These are phyloP conservation scores for Odontamblyopus lacepedii DNA, from an alignment of 2,797 vertebrate genomes.

Conservation along the genomic window DNA sequence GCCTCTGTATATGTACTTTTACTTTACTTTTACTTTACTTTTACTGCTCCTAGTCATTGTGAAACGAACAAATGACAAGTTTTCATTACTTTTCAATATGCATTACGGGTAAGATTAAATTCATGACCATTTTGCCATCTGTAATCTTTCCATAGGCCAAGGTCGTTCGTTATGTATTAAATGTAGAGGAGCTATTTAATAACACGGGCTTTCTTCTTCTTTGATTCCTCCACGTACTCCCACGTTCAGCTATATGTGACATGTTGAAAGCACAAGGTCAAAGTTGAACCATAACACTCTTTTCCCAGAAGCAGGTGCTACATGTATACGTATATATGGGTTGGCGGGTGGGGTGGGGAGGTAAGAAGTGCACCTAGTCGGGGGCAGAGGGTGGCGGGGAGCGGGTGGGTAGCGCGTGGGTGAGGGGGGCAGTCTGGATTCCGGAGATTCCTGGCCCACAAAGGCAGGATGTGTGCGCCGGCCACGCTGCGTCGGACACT, in stretches of 20 bases:
- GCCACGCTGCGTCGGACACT: conserved; percentile 55
- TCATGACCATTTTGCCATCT: not conserved
- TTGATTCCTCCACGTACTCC: not conserved
- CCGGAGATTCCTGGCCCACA: conserved; percentile 78
- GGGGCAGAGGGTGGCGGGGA: conserved; percentile 34
- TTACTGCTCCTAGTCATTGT: too few relatives aligned
- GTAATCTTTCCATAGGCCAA: not conserved
- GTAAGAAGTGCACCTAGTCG: conserved; percentile 55
- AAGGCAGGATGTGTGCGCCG: conserved; percentile 81
- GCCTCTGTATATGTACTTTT: too few relatives aligned
- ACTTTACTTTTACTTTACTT: too few relatives aligned
- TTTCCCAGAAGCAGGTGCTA: conserved; percentile 43
- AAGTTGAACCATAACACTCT: conserved; percentile 2
- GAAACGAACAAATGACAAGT: not conserved
- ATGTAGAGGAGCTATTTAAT: not conserved
- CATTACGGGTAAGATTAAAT: not conserved
- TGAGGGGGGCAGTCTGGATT: conserved; percentile 63
- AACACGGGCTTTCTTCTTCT: not conserved
- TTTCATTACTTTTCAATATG: not conserved
- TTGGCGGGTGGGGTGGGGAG: conserved; percentile 13
- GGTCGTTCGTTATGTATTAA: not conserved
- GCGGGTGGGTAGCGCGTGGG: conserved; percentile 15
- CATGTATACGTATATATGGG: conserved; percentile 16
- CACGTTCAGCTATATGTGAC: not conserved
- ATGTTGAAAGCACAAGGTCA: conserved; percentile 12